phyloP scores from a whole-genome alignment of 2,113 vertebrate species.

The Apodemus sylvaticus region DNA sequence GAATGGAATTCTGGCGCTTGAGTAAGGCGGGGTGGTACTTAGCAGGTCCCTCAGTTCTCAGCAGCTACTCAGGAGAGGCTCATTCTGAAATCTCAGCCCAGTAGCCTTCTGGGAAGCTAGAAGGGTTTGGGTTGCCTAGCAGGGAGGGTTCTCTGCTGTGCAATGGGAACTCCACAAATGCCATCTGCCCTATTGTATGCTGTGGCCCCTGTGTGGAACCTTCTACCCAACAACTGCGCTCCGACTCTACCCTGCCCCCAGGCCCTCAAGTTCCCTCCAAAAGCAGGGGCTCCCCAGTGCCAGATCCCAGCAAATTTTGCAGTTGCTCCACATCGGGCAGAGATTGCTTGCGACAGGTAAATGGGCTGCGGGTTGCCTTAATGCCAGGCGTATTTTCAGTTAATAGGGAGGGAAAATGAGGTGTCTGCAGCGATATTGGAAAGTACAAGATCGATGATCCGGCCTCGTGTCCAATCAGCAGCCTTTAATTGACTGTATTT shows the following conservation, averaged over 20 bases:
- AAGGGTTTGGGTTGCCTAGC: neutral
- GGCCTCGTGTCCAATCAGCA: constrained; percentile 92
- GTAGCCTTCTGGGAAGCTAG: neutral
- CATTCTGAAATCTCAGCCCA: neutral
- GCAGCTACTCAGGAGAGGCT: neutral
- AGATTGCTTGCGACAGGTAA: constrained; percentile 96
- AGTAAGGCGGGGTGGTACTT: neutral
- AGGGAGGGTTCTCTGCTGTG: neutral
- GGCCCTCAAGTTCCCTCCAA: neutral
- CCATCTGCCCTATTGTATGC: neutral
- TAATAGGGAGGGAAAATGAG: constrained; percentile 96
- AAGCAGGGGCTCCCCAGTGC: constrained; percentile 16
- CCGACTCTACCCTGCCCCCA: too few species aligned
- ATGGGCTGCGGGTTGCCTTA: constrained; percentile 90
- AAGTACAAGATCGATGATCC: constrained; percentile 96
- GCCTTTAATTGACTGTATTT: constrained; percentile 96
- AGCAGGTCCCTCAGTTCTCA: neutral
- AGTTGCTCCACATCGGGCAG: constrained; percentile 78
- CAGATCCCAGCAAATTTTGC: constrained; percentile 75
- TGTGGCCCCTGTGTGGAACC: neutral
- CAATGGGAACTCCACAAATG: neutral
- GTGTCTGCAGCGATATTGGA: constrained; percentile 94
- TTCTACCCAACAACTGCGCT: neutral
- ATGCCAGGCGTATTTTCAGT: constrained; percentile 93
- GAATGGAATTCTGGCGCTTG: neutral